These are phyloP conservation scores for Enteromius argenteus DNA, from an alignment of 2,797 vertebrate genomes.

Conservation along the genomic window DNA sequence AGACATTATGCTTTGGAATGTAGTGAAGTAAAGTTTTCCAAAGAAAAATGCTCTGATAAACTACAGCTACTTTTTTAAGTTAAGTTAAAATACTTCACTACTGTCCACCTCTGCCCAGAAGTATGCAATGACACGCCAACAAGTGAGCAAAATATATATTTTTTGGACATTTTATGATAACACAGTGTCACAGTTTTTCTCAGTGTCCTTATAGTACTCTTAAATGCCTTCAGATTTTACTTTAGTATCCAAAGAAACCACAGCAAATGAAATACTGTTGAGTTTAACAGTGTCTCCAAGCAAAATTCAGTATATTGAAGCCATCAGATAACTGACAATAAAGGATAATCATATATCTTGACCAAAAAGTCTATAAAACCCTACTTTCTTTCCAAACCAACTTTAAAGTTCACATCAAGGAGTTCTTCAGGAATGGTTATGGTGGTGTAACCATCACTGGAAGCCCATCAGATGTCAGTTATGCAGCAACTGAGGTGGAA, in stretches of 20 bases:
- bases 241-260: not conserved
- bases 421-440: constrained; percentile 68
- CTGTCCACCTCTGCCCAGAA: too few relatives aligned
- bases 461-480: constrained; percentile 29
- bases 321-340: constrained; percentile 59
- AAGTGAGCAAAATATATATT: too few relatives aligned
- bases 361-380: constrained; percentile 70
- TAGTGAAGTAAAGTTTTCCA: too few relatives aligned
- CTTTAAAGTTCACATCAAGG: constrained; percentile 61
- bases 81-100: too few relatives aligned
- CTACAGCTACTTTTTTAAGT: too few relatives aligned
- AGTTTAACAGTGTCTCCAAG: constrained; percentile 69
- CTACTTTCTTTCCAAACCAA: constrained; percentile 62
- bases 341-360: constrained; percentile 81
- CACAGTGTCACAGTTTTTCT: too few relatives aligned
- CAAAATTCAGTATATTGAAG: constrained; percentile 60
- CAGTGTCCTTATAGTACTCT: too few relatives aligned
- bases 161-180: too few relatives aligned
- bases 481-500: constrained; percentile 76
- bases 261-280: constrained; percentile 50
- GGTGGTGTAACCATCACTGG: constrained; percentile 74
- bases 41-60: too few relatives aligned
- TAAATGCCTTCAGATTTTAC: constrained; percentile 1
- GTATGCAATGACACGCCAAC: too few relatives aligned
- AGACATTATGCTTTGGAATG: too few relatives aligned